A percentile compares a stretch with the other conserved stretches of the same genome.
Conservation (phyloP, 2,888 invertebrate species). For the Sabatieria punctata region DNA sequence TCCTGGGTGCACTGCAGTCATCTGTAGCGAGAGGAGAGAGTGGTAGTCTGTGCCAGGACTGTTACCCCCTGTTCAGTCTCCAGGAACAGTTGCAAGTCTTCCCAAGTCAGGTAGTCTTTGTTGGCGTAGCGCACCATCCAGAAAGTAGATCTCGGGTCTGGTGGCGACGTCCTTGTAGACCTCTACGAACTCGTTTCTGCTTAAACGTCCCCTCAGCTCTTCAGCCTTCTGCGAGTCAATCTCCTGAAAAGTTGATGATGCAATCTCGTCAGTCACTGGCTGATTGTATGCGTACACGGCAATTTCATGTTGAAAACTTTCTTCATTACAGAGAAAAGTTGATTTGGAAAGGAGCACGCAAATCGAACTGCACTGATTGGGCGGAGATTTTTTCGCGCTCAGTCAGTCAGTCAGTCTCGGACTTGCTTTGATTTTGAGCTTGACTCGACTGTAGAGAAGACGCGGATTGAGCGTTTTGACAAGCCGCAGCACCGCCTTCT, state of each 20-base stretch:
- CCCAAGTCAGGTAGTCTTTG: conserved; percentile 42
- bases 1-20: no score
- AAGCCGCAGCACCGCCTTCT: conserved; percentile 16
- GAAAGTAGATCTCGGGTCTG: conserved; percentile 44
- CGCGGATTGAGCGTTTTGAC: conserved; percentile 35
- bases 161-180: conserved; percentile 45
- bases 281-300: neutral
- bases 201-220: conserved; percentile 37
- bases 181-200: conserved; percentile 40
- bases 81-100: conserved; percentile 43
- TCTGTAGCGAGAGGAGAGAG: no score
- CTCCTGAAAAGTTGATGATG: no score
- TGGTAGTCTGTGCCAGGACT: no score
- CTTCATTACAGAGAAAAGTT: neutral
- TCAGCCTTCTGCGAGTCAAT: conserved; percentile 35
- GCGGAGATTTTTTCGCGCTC: no score
- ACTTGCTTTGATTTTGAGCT: conserved; percentile 41
- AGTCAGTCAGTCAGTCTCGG: no score
- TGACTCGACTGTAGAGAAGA: conserved; percentile 37
- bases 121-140: conserved; percentile 43
- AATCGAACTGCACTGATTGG: no score
- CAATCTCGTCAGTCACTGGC: neutral
- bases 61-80: conserved; percentile 46
- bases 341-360: no score
- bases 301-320: conserved; percentile 1